Base-by-base conservation (phyloP, 2,113 vertebrate species). In the Scartelaos histophorus region DNA sequence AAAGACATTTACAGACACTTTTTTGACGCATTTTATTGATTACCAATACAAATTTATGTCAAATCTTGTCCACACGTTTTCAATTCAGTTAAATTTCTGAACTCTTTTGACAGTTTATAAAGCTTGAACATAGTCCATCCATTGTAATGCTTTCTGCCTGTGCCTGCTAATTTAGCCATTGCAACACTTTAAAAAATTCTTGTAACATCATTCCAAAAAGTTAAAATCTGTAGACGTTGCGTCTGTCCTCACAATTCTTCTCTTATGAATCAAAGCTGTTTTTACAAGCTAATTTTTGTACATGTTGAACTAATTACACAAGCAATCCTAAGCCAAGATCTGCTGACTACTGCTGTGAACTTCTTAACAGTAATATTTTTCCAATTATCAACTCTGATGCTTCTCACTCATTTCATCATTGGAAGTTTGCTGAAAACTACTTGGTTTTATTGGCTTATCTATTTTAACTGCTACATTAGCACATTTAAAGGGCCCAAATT, bases 261-360 rank as follows among this genome's bases (percentile, higher is more conserved):
- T 62, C 34, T 38, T 19, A n/a, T 38, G 34, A 64, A 64, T 64
- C 61, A 43, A 64, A 64, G 61, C 61, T 64, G 61, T 64, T 35
- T 64, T 43, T 64, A 38, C 29, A 64, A n/a, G 61, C 61, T 43
- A 19, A 21, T 38, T 64, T 35, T 61, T 38, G 29, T 38, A 64
- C 61, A 64, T 35, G 34, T 64, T 64, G 34, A 64, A 43, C 29
- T 64, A 64, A 64, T 64, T 64, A 64, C 17, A 64, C 12, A 61
- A 61, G 58, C 34, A n/a, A 64, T 64, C 61, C 10, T 34, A n/a
- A n/a, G 61, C 61, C 61, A 43, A 43, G 34, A 64, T 38, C 29
- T 35, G 58, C 25, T 17, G 17, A 35, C 29, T 64, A 38, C 29
- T n/a, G 29, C 60, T 11, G 34, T 64, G 61, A 19, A n/a, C 34